These are phyloP conservation scores for Danio kyathit DNA, from an alignment of 2,797 vertebrate genomes.

Conservation along the genomic window DNA sequence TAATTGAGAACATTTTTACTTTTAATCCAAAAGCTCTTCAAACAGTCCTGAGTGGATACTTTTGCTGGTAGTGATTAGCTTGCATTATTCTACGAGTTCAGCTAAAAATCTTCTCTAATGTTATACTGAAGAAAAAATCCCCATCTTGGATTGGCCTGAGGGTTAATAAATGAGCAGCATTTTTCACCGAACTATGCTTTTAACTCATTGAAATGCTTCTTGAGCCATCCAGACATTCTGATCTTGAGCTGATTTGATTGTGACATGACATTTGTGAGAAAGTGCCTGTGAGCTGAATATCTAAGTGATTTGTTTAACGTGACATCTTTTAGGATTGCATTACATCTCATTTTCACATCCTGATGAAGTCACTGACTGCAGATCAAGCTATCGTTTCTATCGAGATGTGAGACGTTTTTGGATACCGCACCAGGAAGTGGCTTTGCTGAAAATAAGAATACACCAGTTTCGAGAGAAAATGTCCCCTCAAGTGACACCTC, in stretches of 20 bases:
- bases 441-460: background rate
- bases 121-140: no score
- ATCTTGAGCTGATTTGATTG: constrained; percentile 16
- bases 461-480: background rate
- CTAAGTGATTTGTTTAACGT: constrained; percentile 15
- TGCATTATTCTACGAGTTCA: no score
- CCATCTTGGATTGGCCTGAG: no score
- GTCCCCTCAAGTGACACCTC: background rate
- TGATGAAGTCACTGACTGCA: constrained; percentile 13
- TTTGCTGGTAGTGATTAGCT: no score
- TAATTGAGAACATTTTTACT: no score
- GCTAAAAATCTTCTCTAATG: no score
- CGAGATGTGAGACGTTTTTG: background rate
- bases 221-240: background rate
- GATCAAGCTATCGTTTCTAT: background rate
- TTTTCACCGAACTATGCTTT: background rate
- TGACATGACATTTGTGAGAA: background rate
- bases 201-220: background rate
- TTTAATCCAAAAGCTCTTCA: no score
- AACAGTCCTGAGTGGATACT: no score
- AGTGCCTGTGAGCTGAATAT: background rate
- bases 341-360: constrained; percentile 24
- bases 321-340: constrained; percentile 23
- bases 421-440: background rate
- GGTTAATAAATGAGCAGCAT: no score